These are phyloP conservation scores for Zalophus californianus DNA, from an alignment of 2,797 vertebrate species.

Conservation along the genomic window DNA sequence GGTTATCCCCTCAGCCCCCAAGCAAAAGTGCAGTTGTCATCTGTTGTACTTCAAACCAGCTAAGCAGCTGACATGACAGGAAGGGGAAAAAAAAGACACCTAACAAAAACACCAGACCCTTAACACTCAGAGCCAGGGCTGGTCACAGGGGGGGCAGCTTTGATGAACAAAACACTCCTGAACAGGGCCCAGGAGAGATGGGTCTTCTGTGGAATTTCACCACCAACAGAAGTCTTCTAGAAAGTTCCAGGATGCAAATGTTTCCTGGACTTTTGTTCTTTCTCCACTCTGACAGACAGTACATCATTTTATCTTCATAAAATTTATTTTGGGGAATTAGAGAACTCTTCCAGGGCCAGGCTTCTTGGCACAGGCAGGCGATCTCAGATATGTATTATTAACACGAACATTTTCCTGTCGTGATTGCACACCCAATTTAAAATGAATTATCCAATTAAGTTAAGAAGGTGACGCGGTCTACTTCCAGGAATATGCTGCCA, in stretches of 20 bases:
- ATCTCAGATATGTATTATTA: neutral
- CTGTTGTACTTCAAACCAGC: slow-evolving; percentile 19
- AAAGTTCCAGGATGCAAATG: neutral
- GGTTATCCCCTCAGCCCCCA: neutral
- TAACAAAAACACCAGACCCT: neutral
- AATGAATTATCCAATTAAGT: slow-evolving; percentile 66
- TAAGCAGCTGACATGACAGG: neutral
- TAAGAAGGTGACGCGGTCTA: slow-evolving; percentile 12
- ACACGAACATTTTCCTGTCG: neutral
- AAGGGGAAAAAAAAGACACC: neutral
- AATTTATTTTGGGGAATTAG: slow-evolving; percentile 46
- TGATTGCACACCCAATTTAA: slow-evolving; percentile 40
- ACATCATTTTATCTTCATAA: neutral
- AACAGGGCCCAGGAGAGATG: neutral
- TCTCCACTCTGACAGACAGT: neutral
- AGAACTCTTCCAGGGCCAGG: neutral
- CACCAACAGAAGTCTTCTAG: neutral
- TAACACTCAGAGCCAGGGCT: neutral
- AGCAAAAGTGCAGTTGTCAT: slow-evolving; percentile 46
- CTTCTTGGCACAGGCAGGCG: neutral
- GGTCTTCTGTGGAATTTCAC: neutral
- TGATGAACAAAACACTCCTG: neutral
- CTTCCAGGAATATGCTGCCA: slow-evolving; percentile 55
- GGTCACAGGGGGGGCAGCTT: neutral
- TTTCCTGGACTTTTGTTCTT: neutral